A percentile compares a stretch with the other conserved stretches of the same genome.
Evolutionary conservation across 2,797 vertebrate genomes (phyloP).

Genomic region (Tragopan temminckii): DNA sequence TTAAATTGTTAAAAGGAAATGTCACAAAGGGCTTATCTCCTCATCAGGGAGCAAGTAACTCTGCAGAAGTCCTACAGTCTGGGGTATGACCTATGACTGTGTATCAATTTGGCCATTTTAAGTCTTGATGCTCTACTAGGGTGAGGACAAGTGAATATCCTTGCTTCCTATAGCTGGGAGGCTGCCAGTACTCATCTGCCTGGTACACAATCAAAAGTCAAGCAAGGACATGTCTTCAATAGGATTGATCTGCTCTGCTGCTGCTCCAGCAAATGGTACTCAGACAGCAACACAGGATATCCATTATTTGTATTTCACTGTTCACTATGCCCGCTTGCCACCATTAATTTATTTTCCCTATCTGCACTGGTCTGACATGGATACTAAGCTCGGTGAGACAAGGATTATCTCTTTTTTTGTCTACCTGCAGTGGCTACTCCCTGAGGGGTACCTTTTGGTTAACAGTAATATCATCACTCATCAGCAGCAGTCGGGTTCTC

Average conservation of each 20-base stretch:
- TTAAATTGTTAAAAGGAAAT: not conserved
- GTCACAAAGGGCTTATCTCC: not conserved
- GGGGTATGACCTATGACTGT: not conserved
- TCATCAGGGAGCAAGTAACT: not conserved
- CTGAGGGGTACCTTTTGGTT: conserved; percentile 13
- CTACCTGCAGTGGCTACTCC: not conserved
- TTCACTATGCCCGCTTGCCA: not conserved
- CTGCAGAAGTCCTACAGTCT: not conserved
- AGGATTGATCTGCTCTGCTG: not conserved
- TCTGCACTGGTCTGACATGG: not conserved
- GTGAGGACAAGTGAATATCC: not conserved
- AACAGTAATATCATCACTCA: not conserved
- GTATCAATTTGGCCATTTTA: not conserved
- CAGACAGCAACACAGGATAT: not conserved
- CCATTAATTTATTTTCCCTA: not conserved
- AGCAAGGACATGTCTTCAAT: not conserved
- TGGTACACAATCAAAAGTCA: conserved; percentile 7
- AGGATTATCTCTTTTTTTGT: conserved; percentile 5
- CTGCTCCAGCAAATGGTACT: not conserved
- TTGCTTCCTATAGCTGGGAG: not conserved
- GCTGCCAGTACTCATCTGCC: not conserved
- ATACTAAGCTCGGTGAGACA: not conserved
- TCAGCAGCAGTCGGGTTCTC: conserved; percentile 18
- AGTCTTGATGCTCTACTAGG: not conserved
- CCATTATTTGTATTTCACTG: not conserved